These are phyloP conservation scores for Crenuchus spilurus DNA, from an alignment of 2,797 vertebrate species.

Conservation along the genomic window DNA sequence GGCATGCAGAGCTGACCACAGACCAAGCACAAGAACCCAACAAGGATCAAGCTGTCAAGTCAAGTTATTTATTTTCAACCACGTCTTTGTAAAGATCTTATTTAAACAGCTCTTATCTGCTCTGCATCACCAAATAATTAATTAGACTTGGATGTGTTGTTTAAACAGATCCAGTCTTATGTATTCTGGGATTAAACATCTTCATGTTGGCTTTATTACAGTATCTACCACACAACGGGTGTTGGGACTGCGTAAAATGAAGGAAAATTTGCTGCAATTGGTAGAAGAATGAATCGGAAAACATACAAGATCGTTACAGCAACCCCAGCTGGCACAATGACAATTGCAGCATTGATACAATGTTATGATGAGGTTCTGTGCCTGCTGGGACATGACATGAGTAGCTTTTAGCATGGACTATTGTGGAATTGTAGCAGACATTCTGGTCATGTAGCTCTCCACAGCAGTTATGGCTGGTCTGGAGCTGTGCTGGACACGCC, in stretches of 20 bases:
- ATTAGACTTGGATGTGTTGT: constrained; percentile 46
- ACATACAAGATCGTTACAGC: too few relatives aligned
- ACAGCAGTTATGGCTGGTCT: constrained; percentile 36
- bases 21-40: constrained; percentile 19
- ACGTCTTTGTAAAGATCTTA: constrained; percentile 15
- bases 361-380: too few relatives aligned
- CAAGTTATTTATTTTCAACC: constrained; percentile 46
- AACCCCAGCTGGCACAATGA: too few relatives aligned
- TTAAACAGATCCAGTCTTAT: constrained; percentile 40
- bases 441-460: constrained; percentile 11
- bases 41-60: constrained; percentile 40
- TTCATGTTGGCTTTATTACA: constrained; percentile 25
- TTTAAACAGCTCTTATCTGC: constrained; percentile 29
- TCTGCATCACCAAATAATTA: constrained; percentile 30
- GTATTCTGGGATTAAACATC: constrained; percentile 33
- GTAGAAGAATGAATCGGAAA: too few relatives aligned
- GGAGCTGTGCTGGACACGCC: constrained; percentile 44
- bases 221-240: background rate
- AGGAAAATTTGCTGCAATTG: constrained; percentile 15
- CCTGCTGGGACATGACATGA: too few relatives aligned
- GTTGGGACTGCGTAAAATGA: constrained; percentile 21
- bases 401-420: too few relatives aligned
- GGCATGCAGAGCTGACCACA: constrained; percentile 32
- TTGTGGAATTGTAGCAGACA: too few relatives aligned
- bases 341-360: too few relatives aligned